A percentile compares a stretch with the other conserved stretches of the same genome.
Evolutionary conservation across 2,113 vertebrate genomes (phyloP).

Genomic region (Siniperca chuatsi): DNA sequence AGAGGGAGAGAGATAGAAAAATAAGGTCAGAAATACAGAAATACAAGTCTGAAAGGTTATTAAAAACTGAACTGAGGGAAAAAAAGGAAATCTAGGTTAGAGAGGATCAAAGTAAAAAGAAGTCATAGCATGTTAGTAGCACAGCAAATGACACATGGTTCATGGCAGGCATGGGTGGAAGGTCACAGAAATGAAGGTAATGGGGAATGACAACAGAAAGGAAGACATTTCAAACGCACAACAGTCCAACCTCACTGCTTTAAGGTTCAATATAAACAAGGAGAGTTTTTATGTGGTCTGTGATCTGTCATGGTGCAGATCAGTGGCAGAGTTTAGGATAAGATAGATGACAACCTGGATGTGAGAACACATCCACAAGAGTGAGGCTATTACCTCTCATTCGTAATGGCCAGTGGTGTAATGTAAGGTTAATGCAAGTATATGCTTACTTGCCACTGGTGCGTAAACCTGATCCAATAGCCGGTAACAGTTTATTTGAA

Average conservation of each 20-base stretch:
- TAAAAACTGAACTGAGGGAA: conserved; percentile 86
- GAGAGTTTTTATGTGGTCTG: background rate
- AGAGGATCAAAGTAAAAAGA: conserved; percentile 81
- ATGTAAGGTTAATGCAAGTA: conserved; percentile 2
- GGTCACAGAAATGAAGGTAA: conserved; percentile 40
- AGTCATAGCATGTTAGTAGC: conserved; percentile 77
- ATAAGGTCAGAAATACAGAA: conserved; percentile 97
- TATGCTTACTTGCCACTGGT: background rate
- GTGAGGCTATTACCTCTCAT: conserved; percentile 24
- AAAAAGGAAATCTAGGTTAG: conserved; percentile 83
- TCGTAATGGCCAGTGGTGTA: conserved; percentile 67
- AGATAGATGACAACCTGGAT: conserved; percentile 38
- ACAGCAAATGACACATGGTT: conserved; percentile 56
- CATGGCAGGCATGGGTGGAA: conserved; percentile 58
- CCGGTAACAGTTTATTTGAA: background rate
- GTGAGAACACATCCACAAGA: conserved; percentile 30
- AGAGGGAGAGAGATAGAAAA: conserved; percentile 89
- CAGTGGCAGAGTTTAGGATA: conserved; percentile 20
- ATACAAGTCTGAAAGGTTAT: conserved; percentile 90
- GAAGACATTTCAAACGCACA: conserved; percentile 43
- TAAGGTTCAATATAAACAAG: conserved; percentile 9
- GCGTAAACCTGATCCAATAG: conserved; percentile 1
- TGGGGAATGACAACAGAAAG: conserved; percentile 43
- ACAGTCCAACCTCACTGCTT: conserved; percentile 20
- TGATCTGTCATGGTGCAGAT: conserved; percentile 28